Evolutionary conservation across 2,888 invertebrate species (phyloP), one percentile per base, ranked within the genome.

Genomic region (Epinotia ramella): DNA sequence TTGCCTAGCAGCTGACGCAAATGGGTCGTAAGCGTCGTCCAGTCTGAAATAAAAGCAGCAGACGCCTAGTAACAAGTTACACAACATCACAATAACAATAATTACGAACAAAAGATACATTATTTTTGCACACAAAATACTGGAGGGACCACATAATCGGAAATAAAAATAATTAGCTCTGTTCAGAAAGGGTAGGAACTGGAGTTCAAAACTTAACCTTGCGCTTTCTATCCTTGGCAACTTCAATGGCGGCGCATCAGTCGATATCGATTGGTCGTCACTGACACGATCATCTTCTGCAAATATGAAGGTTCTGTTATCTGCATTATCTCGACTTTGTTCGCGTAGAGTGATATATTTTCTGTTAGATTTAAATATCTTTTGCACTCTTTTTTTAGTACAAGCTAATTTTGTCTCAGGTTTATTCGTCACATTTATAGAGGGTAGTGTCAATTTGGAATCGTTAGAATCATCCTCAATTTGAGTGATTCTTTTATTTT

Each of bases 1-100:
- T 92, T 98, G 97, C 79, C 96, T 96, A 91, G 97, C 97, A 66
- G 97, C 97, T 80, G 96, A 96, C 80, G 96, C 91, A 90, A 97
- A 97, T 69, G 97, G 97, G 89, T 97, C 97, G 90, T 97, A 97
- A 83, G 90, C 94, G 83, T 95, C 95, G 81, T 94, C 94, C 80
- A 91, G 83, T 85, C 95, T 95, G 93, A 83, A 92, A 93, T 81
- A 79, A 80, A 71, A 69, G 64, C 24, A 66, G 69, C 66, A 77
- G 63, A 77, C 68, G 18, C 71, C 60, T 73, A 73, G 75, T 68
- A 75, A 77, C 40, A 71, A 11, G 53, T 16, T 28, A 59, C 65
- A 46, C 13, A 18, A n/a, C 7, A 20, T 62, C 11, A 46, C 44
- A 46, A 66, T n/a, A 20, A 24, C 12, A 13, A 40, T 20, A 13